These are phyloP conservation scores for Naja naja DNA, from an alignment of 2,113 vertebrate species.

Conservation along the genomic window DNA sequence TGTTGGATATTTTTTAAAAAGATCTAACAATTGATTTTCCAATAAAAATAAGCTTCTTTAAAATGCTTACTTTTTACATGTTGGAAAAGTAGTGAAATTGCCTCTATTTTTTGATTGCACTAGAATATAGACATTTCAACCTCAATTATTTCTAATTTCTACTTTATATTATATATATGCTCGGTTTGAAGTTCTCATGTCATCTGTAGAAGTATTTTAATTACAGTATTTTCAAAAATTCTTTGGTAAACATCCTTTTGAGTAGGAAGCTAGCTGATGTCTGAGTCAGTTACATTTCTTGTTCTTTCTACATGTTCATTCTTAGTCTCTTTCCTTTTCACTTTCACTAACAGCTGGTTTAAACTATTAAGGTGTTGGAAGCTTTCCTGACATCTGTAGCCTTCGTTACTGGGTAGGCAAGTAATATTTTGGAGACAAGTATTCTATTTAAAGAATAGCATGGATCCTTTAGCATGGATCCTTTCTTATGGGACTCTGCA, in stretches of 20 bases:
- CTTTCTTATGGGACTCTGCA: slow-evolving; percentile 68
- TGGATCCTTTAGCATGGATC: slow-evolving; percentile 72
- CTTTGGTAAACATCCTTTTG: slow-evolving; percentile 30
- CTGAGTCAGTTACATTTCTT: slow-evolving; percentile 67
- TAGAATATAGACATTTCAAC: background rate
- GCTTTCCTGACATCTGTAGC: slow-evolving; percentile 81
- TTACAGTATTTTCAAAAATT: slow-evolving; percentile 30
- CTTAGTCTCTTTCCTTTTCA: slow-evolving; percentile 82
- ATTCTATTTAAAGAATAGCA: slow-evolving; percentile 72
- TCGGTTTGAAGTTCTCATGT: background rate
- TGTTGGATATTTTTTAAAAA: background rate
- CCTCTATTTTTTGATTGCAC: background rate
- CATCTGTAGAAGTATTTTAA: slow-evolving; percentile 47
- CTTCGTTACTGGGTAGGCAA: slow-evolving; percentile 79
- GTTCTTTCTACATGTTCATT: slow-evolving; percentile 68
- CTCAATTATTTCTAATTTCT: background rate
- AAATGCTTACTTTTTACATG: background rate
- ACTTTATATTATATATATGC: background rate
- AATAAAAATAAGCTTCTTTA: background rate
- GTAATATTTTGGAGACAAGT: slow-evolving; percentile 78
- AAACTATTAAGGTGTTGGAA: slow-evolving; percentile 87
- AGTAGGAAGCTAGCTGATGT: slow-evolving; percentile 45
- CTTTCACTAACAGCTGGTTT: slow-evolving; percentile 91
- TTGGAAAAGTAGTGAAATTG: background rate
- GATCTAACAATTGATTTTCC: background rate